Evolutionary conservation across 2,888 invertebrate species (phyloP), one percentile per base, ranked within the genome.

Genomic region (Ditula angustiorana): DNA sequence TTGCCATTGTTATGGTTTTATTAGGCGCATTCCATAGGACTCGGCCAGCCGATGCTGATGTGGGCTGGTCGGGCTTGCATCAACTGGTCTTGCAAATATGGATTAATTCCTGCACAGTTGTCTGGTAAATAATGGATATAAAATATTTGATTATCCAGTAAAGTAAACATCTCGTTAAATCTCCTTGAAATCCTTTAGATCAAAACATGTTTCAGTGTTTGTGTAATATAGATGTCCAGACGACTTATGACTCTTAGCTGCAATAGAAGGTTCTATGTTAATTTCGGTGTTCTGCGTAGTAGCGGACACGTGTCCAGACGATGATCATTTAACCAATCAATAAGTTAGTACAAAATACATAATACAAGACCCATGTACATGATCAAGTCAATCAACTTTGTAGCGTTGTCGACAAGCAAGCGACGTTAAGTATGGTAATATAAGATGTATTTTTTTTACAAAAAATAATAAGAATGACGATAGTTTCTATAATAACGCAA

Each of bases 1-100:
- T 69, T 71, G 72, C 85, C 74, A 90, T 92, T 92, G 92, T 92
- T 88, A 71, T 77, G 73, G 76, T 76, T 86, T 84, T 89, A 88
- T 88, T 88, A 88, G 85, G 83, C 75, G 85, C 87, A 90, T 90
- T 90, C 90, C 89, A 79, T 75, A 82, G 83, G 83, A 86, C 81
- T 80, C 79, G 79, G 79, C 81, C 76, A 74, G 69, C 74, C 68
- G 73, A 71, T 74, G 67, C 67, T 67, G 41, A 11, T 50, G 50
- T 28, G 30, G 19, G 11, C 30, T 30, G 23, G 46, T 46, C 23
- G 46, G 10, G 23, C 46, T 23, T 16, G 23, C 46, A 23, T 46
- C 46, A 46, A 46, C 23, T 46, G 46, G n/a, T 41, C 19, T 19
- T 1, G 41, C 19, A 19, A 35, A 35, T 10, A 7, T 4, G 16